Conservation (phyloP, 2,888 invertebrate species). For the Muscina levida region DNA sequence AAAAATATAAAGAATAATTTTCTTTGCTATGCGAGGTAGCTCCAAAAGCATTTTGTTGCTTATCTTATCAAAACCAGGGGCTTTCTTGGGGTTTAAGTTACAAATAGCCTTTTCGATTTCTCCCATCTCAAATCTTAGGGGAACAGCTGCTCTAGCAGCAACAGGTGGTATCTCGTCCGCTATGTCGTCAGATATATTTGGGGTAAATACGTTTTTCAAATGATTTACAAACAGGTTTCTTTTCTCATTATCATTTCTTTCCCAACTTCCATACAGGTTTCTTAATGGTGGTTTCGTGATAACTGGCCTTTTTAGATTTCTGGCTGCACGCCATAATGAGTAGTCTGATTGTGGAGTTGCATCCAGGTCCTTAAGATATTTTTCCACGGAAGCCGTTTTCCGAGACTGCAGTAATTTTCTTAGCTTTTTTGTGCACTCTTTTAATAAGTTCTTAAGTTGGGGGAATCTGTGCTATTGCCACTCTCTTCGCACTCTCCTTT, state of each 20-base stretch:
- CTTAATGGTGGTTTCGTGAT: not conserved
- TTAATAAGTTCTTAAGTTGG: not conserved
- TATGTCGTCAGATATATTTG: too few species aligned
- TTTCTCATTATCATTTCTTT: not conserved
- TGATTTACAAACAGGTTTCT: too few species aligned
- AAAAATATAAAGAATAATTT: too few species aligned
- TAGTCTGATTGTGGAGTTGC: not conserved
- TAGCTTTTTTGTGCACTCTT: not conserved
- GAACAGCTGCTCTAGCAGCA: too few species aligned
- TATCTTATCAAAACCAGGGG: too few species aligned
- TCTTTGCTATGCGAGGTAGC: too few species aligned
- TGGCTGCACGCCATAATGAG: not conserved
- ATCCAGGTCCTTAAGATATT: not conserved
- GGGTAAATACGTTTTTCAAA: too few species aligned
- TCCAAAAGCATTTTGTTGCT: too few species aligned
- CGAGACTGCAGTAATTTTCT: not conserved
- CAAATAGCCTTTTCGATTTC: too few species aligned
- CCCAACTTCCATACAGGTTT: not conserved
- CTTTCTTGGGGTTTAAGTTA: too few species aligned
- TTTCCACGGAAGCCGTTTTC: not conserved
- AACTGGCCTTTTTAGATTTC: not conserved
- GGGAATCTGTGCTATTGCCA: not conserved
- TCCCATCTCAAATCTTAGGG: too few species aligned
- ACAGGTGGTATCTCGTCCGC: too few species aligned
- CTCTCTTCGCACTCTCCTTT: slow-evolving; percentile 1